These are phyloP conservation scores for Zaprionus gabonicus DNA, from an alignment of 1,140 invertebrate species.

Conservation along the genomic window DNA sequence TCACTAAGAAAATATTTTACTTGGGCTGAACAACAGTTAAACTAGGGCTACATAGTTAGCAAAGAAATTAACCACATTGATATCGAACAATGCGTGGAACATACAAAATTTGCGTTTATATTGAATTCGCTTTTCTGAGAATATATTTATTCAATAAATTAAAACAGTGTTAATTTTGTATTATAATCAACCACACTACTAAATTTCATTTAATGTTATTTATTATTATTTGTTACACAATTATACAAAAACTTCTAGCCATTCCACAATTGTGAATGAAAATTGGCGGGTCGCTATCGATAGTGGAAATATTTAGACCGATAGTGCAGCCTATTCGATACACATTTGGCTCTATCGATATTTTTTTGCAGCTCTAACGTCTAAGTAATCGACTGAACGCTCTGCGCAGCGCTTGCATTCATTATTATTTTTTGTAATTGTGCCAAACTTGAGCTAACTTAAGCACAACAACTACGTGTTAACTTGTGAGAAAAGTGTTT, in stretches of 20 bases:
- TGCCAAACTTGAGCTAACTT: constrained; percentile 18
- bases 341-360: neutral
- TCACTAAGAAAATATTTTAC: too few species aligned
- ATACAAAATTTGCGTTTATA: neutral
- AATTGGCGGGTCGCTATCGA: neutral
- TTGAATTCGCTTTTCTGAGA: neutral
- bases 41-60: neutral
- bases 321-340: constrained; percentile 6
- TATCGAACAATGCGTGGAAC: neutral
- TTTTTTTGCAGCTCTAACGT: neutral
- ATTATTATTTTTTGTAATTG: constrained; percentile 29
- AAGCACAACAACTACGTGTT: constrained; percentile 34
- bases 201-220: neutral
- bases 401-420: constrained; percentile 28
- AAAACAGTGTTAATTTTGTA: neutral
- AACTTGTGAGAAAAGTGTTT: constrained; percentile 30
- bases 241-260: too few species aligned
- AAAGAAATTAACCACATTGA: neutral
- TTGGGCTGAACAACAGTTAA: neutral
- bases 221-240: neutral
- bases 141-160: too few species aligned
- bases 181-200: neutral
- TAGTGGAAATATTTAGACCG: neutral
- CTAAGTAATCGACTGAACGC: constrained; percentile 22
- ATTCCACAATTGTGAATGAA: neutral